These are phyloP conservation scores for Periphyllus acericola DNA, from an alignment of 2,888 invertebrate genomes.

Conservation along the genomic window DNA sequence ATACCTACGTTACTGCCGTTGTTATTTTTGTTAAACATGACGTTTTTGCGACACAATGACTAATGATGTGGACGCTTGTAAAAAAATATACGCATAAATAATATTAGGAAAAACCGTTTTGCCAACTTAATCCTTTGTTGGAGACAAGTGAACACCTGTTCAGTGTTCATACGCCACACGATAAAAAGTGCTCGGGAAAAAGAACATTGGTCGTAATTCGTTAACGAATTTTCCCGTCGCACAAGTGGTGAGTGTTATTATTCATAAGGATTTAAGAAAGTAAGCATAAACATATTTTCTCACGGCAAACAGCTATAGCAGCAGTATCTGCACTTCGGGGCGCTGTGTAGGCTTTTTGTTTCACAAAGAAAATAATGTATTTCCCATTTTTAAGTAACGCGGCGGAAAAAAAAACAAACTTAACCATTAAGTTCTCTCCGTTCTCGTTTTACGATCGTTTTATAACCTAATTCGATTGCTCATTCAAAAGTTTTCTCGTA, in stretches of 20 bases:
- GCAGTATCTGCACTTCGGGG: neutral
- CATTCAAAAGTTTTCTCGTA: slow-evolving; percentile 47
- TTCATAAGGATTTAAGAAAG: slow-evolving; percentile 2
- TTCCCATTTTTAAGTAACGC: neutral
- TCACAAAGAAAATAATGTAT: slow-evolving; percentile 7
- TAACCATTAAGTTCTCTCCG: slow-evolving; percentile 15
- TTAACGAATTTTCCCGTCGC: slow-evolving; percentile 12
- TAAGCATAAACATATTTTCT: neutral
- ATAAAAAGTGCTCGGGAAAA: neutral
- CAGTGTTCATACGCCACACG: neutral
- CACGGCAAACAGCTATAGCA: neutral
- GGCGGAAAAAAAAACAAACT: neutral
- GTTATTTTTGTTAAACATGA: slow-evolving; percentile 1
- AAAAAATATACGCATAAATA: slow-evolving; percentile 19
- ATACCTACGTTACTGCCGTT: neutral
- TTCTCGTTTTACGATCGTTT: slow-evolving; percentile 40
- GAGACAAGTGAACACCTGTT: slow-evolving; percentile 33
- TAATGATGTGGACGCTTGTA: slow-evolving; percentile 12
- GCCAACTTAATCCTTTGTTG: slow-evolving; percentile 36
- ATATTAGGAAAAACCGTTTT: slow-evolving; percentile 14
- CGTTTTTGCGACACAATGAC: neutral
- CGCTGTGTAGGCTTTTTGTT: neutral
- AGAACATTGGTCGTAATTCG: slow-evolving; percentile 28
- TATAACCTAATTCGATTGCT: slow-evolving; percentile 53
- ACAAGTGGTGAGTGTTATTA: slow-evolving; percentile 3